Conservation (phyloP, 2,888 invertebrate species). For the Tolmerus cingulatus region DNA sequence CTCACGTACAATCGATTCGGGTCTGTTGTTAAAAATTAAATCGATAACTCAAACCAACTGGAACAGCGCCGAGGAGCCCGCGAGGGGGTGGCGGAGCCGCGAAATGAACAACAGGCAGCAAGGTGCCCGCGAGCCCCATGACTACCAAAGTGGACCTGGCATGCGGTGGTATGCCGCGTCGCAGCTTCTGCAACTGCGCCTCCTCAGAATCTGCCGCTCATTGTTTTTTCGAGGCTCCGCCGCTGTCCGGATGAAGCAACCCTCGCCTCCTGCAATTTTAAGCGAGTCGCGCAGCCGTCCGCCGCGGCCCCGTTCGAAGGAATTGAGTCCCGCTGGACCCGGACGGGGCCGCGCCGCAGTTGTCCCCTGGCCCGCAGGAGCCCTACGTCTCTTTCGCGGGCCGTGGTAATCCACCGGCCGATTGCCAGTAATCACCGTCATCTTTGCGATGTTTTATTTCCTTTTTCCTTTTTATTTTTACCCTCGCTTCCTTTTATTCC, state of each 20-base stretch:
- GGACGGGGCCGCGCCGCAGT: not conserved
- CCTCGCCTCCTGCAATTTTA: conserved; percentile 40
- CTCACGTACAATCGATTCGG: conserved; percentile 48
- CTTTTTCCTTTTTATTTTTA: conserved; percentile 25
- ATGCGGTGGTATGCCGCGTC: conserved; percentile 41
- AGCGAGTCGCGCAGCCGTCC: not conserved
- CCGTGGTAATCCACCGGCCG: conserved; percentile 17
- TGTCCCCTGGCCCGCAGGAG: conserved; percentile 24
- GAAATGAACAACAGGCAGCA: conserved; percentile 38
- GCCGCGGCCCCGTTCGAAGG: not conserved
- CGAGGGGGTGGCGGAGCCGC: conserved; percentile 12
- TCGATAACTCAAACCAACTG: conserved; percentile 46
- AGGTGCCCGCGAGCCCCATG: conserved; percentile 42
- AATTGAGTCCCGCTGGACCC: not conserved
- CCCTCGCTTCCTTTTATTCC: not conserved
- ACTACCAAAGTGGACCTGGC: conserved; percentile 47
- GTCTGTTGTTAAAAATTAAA: conserved; percentile 48
- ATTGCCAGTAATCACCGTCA: conserved; percentile 49
- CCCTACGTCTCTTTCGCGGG: not conserved
- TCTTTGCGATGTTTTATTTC: conserved; percentile 12
- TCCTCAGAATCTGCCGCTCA: conserved; percentile 45
- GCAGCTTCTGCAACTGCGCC: conserved; percentile 34
- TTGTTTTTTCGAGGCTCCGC: conserved; percentile 4
- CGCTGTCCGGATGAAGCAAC: conserved; percentile 41
- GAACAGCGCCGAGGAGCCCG: conserved; percentile 18